Evolutionary conservation across 2,797 vertebrate genomes (phyloP).

Genomic region (Epinephelus coioides): DNA sequence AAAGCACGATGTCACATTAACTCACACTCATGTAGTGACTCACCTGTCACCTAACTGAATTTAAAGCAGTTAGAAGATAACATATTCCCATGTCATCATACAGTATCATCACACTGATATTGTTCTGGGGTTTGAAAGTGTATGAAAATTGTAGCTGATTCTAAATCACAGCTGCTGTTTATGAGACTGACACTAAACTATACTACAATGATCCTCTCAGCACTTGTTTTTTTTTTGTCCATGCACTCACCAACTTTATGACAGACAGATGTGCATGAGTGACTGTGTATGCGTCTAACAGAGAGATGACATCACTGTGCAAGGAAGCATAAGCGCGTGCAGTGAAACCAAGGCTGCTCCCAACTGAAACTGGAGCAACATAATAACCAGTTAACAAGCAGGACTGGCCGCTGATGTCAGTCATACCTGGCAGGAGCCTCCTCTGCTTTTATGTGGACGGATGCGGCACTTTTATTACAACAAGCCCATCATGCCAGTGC

Average conservation of each 20-base stretch:
- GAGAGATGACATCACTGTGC: slow-evolving; percentile 35
- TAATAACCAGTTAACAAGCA: slow-evolving; percentile 36
- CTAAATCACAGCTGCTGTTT: neutral
- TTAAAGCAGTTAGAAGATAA: no score
- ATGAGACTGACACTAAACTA: neutral
- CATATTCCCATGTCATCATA: no score
- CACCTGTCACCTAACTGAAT: neutral
- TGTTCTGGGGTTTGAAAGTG: neutral
- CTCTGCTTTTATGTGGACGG: slow-evolving; percentile 1
- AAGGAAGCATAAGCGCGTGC: neutral
- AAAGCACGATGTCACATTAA: neutral
- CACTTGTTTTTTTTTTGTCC: no score
- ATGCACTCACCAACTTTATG: neutral
- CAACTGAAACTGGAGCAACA: slow-evolving; percentile 35
- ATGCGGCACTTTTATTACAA: neutral
- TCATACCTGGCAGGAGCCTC: slow-evolving; percentile 5
- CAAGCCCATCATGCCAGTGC: neutral
- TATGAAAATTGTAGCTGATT: neutral
- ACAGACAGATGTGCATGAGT: neutral
- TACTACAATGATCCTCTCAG: neutral
- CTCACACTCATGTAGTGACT: neutral
- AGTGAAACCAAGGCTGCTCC: slow-evolving; percentile 38
- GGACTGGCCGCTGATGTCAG: slow-evolving; percentile 31
- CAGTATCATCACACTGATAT: no score
- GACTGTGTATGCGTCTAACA: neutral